Percentiles rank a stretch among this genome's conserved stretches.
Conservation (phyloP, 2,888 invertebrate genomes). For the Bombylius major region DNA sequence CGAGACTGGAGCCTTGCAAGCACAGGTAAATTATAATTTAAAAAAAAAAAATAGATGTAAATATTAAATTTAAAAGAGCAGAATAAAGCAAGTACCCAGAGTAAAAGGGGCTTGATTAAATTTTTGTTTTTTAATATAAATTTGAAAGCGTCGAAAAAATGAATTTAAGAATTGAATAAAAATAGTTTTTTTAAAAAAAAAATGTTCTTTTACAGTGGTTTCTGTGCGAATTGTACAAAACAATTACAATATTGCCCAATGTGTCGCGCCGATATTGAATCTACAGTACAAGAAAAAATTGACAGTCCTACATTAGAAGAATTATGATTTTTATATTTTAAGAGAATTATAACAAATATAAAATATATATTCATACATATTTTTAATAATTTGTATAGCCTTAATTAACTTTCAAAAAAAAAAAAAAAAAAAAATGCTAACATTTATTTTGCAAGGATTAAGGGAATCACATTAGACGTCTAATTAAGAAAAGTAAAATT, state of each 20-base stretch:
- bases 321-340: constrained; percentile 8
- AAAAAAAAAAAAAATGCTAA: no score
- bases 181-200: no score
- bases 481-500: no score
- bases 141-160: no score
- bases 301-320: constrained; percentile 17
- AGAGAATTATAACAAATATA: neutral
- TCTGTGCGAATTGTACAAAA: constrained; percentile 66
- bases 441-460: no score
- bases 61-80: neutral
- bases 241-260: constrained; percentile 76
- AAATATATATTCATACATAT: constrained; percentile 3
- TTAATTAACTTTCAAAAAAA: neutral
- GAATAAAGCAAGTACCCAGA: no score
- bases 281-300: constrained; percentile 19
- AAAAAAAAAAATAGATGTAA: no score
- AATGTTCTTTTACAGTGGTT: constrained; percentile 49
- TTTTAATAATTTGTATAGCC: constrained; percentile 1
- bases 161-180: no score
- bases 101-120: neutral
- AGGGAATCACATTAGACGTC: no score
- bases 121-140: no score
- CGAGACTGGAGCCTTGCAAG: constrained; percentile 64
- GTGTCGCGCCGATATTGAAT: constrained; percentile 47
- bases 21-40: constrained; percentile 52